phyloP scores from a whole-genome alignment of 2,888 invertebrate species.

The Augiades crinisus region DNA sequence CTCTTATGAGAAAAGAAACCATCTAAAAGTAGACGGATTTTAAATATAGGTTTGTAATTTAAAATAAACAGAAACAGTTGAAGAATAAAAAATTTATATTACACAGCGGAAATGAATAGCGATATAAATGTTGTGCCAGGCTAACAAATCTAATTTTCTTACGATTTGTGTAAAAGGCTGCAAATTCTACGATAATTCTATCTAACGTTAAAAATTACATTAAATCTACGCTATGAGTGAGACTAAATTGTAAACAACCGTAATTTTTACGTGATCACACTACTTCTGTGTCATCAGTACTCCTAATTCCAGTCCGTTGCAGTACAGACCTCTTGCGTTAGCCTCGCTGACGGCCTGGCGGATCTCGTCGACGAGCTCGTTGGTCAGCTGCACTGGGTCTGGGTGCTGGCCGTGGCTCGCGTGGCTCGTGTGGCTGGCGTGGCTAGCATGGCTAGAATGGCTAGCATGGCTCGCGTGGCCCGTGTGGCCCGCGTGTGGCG shows the following conservation, averaged over 20 bases:
- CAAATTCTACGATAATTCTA: no score
- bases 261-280: background rate
- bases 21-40: no score
- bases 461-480: conserved; percentile 32
- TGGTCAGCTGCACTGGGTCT: conserved; percentile 87
- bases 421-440: conserved; percentile 19
- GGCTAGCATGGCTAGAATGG: conserved; percentile 21
- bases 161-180: no score
- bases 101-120: no score
- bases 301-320: conserved; percentile 8
- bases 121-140: no score
- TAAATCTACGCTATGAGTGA: background rate
- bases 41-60: no score
- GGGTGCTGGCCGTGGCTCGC: conserved; percentile 50
- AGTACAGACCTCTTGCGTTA: conserved; percentile 87
- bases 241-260: background rate
- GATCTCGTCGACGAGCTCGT: conserved; percentile 93
- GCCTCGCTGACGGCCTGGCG: conserved; percentile 94
- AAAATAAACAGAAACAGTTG: no score
- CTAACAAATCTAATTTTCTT: no score
- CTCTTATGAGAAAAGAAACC: no score
- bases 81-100: no score
- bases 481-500: conserved; percentile 22
- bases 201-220: background rate
- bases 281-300: background rate